A percentile compares a stretch with the other conserved stretches of the same genome.
phyloP scores from a whole-genome alignment of 2,888 invertebrate genomes.

The Euzophera pinguis region DNA sequence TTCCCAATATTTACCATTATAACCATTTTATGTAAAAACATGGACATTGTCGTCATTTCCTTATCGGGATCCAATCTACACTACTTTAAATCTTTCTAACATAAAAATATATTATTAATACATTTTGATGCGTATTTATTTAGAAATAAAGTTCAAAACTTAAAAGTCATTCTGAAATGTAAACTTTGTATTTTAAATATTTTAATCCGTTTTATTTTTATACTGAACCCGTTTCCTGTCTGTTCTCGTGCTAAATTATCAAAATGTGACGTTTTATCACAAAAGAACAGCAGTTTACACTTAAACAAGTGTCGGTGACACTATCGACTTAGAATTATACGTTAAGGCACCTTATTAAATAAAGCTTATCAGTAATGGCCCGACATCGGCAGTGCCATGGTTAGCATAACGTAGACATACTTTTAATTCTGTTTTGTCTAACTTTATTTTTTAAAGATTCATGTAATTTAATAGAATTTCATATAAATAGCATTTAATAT shows the following conservation, averaged over 20 bases:
- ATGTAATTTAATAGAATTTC: too few species aligned
- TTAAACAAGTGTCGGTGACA: constrained; percentile 70
- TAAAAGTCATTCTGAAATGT: constrained; percentile 6
- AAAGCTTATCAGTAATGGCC: constrained; percentile 56
- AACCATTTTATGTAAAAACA: constrained; percentile 21
- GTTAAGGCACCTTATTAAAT: constrained; percentile 70
- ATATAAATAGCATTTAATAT: too few species aligned
- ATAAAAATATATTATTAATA: constrained; percentile 17
- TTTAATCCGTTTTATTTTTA: constrained; percentile 47
- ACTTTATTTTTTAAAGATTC: too few species aligned
- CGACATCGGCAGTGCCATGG: constrained; percentile 25
- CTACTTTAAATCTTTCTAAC: constrained; percentile 23
- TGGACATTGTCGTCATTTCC: constrained; percentile 24
- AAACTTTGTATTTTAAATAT: constrained; percentile 36
- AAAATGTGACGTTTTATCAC: constrained; percentile 71
- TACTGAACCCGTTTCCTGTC: constrained; percentile 43
- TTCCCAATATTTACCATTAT: constrained; percentile 16
- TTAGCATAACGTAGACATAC: constrained; percentile 29
- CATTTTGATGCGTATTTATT: background rate
- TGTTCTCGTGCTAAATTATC: constrained; percentile 64
- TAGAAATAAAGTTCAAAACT: constrained; percentile 18
- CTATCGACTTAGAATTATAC: constrained; percentile 60
- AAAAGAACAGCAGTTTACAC: constrained; percentile 75
- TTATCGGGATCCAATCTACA: constrained; percentile 28
- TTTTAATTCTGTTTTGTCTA: background rate